Conservation (phyloP, 2,888 invertebrate species). For the Trachelus stipa region DNA sequence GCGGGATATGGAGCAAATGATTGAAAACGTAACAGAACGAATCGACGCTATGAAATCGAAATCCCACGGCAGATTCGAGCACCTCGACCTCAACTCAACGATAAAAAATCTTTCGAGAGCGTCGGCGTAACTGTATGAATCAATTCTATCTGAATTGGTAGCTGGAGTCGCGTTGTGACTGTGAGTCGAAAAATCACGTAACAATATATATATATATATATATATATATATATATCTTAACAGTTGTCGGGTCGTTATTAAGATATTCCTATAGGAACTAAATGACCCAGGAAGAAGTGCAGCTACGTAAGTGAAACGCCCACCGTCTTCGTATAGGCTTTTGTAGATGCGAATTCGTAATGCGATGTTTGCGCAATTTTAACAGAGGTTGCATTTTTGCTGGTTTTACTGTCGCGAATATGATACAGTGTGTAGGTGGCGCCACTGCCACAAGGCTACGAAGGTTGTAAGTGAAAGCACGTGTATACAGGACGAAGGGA, state of each 20-base stretch:
- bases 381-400: neutral
- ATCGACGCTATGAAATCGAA: too few species aligned
- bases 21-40: too few species aligned
- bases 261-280: neutral
- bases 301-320: neutral
- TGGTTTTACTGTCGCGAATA: neutral
- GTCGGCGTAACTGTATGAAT: too few species aligned
- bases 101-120: too few species aligned
- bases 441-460: neutral
- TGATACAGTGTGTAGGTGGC: neutral
- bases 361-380: neutral
- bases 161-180: too few species aligned
- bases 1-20: too few species aligned
- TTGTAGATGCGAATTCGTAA: neutral
- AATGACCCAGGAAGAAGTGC: neutral
- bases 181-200: too few species aligned
- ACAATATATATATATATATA: neutral
- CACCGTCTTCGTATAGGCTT: neutral
- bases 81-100: too few species aligned
- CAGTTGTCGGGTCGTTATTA: neutral
- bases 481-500: constrained; percentile 12
- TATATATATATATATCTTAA: too few species aligned
- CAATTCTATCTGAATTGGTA: too few species aligned
- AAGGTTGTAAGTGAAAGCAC: neutral
- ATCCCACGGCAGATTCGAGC: too few species aligned